Percentiles rank a stretch among this genome's conserved stretches.
Evolutionary conservation across 2,113 vertebrate species (phyloP).

Genomic region (Thermophis baileyi): DNA sequence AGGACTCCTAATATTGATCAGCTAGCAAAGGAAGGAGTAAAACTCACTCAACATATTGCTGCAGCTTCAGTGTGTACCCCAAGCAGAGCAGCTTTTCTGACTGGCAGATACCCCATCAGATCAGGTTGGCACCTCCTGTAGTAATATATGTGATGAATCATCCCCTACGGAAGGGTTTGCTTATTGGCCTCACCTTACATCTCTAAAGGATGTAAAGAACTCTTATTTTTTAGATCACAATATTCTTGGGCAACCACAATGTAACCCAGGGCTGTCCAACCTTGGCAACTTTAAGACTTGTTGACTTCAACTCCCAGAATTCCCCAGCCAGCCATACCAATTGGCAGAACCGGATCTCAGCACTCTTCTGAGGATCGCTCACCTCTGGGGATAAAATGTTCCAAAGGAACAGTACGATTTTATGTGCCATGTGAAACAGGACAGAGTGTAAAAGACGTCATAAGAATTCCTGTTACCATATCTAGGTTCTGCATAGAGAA

Average conservation of each 20-base stretch:
- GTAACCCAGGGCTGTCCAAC: not conserved
- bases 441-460: not conserved
- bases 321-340: no score
- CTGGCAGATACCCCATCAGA: constrained; percentile 82
- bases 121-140: constrained; percentile 67
- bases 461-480: not conserved
- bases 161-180: not conserved
- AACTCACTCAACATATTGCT: constrained; percentile 82
- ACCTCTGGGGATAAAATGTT: no score
- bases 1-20: constrained; percentile 83
- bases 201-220: not conserved
- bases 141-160: constrained; percentile 10
- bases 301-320: no score
- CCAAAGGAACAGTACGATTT: not conserved
- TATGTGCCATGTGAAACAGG: not conserved
- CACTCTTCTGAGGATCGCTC: no score
- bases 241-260: not conserved
- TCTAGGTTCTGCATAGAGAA: not conserved
- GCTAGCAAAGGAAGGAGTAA: constrained; percentile 77
- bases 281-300: no score
- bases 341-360: no score
- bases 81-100: constrained; percentile 83
- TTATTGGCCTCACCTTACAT: not conserved
- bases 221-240: not conserved
- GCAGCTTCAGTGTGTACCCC: constrained; percentile 80